phyloP scores from a whole-genome alignment of 2,888 invertebrate species.

The Ophraella communa region DNA sequence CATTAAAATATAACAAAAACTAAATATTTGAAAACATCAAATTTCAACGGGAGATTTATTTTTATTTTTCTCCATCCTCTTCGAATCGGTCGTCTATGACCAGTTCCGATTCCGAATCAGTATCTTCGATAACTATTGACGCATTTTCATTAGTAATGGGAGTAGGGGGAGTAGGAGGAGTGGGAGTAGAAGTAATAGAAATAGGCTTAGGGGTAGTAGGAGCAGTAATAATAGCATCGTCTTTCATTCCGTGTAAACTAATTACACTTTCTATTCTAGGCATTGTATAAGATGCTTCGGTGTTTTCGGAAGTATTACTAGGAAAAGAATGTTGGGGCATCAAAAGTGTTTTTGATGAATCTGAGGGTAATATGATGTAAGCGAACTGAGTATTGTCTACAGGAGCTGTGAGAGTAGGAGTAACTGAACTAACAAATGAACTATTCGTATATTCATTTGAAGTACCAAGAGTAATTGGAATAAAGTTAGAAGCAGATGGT shows the following conservation, averaged over 20 bases:
- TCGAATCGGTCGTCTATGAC: not conserved
- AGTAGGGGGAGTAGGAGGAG: no score
- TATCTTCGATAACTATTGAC: not conserved
- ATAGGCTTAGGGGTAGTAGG: no score
- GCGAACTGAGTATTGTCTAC: not conserved
- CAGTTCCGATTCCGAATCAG: constrained; percentile 1
- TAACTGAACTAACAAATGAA: not conserved
- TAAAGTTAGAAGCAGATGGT: no score
- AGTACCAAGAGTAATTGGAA: not conserved
- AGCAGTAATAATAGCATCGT: no score
- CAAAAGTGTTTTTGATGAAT: not conserved
- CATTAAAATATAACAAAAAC: no score
- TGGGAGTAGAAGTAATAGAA: no score
- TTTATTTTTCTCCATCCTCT: not conserved
- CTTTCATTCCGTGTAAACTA: not conserved
- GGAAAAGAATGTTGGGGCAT: not conserved
- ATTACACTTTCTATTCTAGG: not conserved
- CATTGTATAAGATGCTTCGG: not conserved
- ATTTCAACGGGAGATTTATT: no score
- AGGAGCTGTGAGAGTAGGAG: not conserved
- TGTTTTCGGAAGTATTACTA: not conserved
- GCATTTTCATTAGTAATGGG: no score
- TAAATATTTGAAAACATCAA: no score
- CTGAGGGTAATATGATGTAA: not conserved
- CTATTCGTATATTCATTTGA: not conserved